Evolutionary conservation across 2,113 vertebrate species (phyloP).

Genomic region (Takifugu flavidus): DNA sequence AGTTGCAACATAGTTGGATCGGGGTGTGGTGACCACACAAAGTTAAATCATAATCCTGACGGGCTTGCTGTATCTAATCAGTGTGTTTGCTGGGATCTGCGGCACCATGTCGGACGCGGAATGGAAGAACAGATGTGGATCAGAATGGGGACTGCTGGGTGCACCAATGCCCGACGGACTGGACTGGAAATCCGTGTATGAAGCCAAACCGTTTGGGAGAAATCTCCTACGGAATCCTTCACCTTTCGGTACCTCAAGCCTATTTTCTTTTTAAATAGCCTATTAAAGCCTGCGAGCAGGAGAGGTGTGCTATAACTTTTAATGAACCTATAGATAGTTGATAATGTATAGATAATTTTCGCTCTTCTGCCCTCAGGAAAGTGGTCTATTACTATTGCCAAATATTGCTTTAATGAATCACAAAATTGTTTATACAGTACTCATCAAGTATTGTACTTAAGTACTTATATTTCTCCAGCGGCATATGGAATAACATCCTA

Average conservation of each 20-base stretch:
- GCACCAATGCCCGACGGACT: conserved; percentile 57
- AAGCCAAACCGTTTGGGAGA: conserved; percentile 75
- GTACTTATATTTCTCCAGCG: too few species aligned
- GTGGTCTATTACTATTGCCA: too few species aligned
- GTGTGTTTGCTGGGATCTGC: fast-evolving
- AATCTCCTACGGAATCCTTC: conserved; percentile 80
- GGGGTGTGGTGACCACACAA: conserved; percentile 18
- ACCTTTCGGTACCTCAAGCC: conserved; percentile 75
- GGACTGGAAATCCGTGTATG: conserved; percentile 74
- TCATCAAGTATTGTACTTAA: too few species aligned
- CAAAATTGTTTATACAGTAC: too few species aligned
- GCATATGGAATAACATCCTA: too few species aligned
- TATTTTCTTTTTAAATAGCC: neutral
- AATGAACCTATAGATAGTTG: too few species aligned
- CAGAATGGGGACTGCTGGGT: conserved; percentile 57
- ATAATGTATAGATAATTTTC: too few species aligned
- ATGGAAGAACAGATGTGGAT: conserved; percentile 60
- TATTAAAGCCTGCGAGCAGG: too few species aligned
- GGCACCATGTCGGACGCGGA: conserved; percentile 49
- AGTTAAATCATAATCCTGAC: neutral
- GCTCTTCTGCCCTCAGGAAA: too few species aligned
- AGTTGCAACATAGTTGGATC: too few species aligned
- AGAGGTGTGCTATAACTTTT: too few species aligned
- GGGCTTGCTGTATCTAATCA: conserved; percentile 13
- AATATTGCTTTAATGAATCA: too few species aligned